Conservation (phyloP, 2,113 vertebrate genomes). For the Mionectes macconnelli region DNA sequence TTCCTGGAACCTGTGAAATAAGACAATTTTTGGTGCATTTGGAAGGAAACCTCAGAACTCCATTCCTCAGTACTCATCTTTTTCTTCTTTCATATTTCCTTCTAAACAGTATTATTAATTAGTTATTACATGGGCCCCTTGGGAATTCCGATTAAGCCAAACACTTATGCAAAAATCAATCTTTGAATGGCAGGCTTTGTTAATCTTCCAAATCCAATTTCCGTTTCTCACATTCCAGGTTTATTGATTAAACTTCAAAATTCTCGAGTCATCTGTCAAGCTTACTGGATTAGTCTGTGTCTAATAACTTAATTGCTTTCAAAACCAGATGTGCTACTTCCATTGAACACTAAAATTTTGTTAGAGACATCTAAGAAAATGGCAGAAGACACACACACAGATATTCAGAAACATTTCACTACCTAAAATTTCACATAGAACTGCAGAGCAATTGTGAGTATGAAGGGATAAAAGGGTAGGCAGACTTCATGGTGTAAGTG, state of each 20-base stretch:
- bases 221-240: conserved; percentile 65
- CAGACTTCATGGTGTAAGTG: fast-evolving
- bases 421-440: background rate
- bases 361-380: conserved; percentile 63
- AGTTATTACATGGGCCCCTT: background rate
- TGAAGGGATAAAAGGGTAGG: background rate
- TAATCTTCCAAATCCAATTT: conserved; percentile 68
- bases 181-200: conserved; percentile 53
- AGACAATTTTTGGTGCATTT: background rate
- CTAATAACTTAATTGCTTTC: conserved; percentile 75
- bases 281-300: conserved; percentile 69
- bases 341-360: conserved; percentile 61
- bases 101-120: conserved; percentile 8
- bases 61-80: background rate
- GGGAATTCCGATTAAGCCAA: conserved; percentile 7
- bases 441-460: background rate
- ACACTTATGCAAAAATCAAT: conserved; percentile 51
- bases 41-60: background rate
- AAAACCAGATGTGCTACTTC: conserved; percentile 72
- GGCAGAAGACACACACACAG: background rate
- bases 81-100: background rate
- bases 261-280: conserved; percentile 43
- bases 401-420: conserved; percentile 45
- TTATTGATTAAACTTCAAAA: conserved; percentile 72
- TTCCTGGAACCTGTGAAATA: background rate